Percentiles rank a stretch among this genome's conserved stretches.
phyloP scores from a whole-genome alignment of 2,888 invertebrate species.

The Ochropleura leucogaster region DNA sequence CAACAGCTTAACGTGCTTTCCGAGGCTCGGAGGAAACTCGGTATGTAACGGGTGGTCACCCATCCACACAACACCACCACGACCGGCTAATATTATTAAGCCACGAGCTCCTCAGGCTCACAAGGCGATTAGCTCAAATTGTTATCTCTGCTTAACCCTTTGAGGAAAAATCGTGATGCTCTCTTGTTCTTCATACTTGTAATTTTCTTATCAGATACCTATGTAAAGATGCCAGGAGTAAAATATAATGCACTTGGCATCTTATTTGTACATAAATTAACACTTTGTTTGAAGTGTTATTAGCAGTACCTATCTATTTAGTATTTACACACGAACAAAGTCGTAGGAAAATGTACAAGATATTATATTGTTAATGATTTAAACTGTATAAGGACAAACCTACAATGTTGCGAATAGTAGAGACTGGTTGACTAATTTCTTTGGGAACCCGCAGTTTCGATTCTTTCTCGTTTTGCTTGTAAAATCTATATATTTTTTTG shows the following conservation, averaged over 20 bases:
- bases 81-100: no score
- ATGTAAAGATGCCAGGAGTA: slow-evolving; percentile 2
- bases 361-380: slow-evolving; percentile 8
- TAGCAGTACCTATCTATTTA: slow-evolving; percentile 18
- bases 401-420: slow-evolving; percentile 17
- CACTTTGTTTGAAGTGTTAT: slow-evolving; percentile 28
- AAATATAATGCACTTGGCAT: slow-evolving; percentile 32
- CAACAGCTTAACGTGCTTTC: no score
- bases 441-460: no score
- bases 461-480: no score
- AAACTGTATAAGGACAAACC: not conserved
- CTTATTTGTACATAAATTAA: slow-evolving; percentile 3
- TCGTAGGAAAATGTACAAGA: not conserved
- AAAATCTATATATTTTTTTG: no score
- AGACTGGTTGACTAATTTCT: not conserved
- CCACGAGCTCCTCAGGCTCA: no score
- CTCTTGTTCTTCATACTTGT: slow-evolving; percentile 10
- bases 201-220: slow-evolving; percentile 28
- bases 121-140: not conserved
- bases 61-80: no score
- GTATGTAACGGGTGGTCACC: no score
- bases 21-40: no score
- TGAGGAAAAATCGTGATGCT: no score
- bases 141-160: not conserved
- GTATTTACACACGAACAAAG: slow-evolving; percentile 29